These are phyloP conservation scores for Delichon dasypus DNA, from an alignment of 2,797 vertebrate species.

Conservation along the genomic window DNA sequence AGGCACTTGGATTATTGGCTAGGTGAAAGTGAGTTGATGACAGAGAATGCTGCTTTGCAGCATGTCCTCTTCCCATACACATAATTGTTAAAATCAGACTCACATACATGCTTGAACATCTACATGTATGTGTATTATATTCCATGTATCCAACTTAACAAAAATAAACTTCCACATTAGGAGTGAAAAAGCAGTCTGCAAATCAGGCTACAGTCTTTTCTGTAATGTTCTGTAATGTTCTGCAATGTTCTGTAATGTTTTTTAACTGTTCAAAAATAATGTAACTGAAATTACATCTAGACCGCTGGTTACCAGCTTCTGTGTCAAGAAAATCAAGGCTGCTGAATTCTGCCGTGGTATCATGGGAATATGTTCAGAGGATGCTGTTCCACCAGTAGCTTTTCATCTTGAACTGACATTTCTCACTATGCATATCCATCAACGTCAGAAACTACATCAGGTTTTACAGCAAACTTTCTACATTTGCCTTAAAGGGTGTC, in stretches of 20 bases:
- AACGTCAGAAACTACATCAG: conserved; percentile 26
- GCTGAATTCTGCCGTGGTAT: not conserved
- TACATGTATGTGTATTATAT: not conserved
- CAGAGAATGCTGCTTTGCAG: not conserved
- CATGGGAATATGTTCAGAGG: not conserved
- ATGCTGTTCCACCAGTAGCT: conserved; percentile 31
- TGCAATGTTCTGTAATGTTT: too few species aligned
- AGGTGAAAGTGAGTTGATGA: not conserved
- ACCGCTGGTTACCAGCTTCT: not conserved
- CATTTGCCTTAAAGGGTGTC: conserved; percentile 29
- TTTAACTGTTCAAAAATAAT: not conserved
- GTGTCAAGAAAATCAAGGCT: conserved; percentile 25
- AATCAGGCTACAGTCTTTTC: not conserved
- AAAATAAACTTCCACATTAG: not conserved
- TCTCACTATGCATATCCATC: conserved; percentile 36
- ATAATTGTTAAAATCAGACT: not conserved
- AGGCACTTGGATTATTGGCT: not conserved
- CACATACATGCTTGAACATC: not conserved
- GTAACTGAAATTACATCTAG: not conserved
- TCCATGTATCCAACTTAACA: not conserved
- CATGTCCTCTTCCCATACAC: not conserved
- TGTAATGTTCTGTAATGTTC: too few species aligned
- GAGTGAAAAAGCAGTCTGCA: not conserved
- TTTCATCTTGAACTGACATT: conserved; percentile 42
- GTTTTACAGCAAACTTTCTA: conserved; percentile 20